Evolutionary conservation across 2,888 invertebrate species (phyloP), one percentile per base, ranked within the genome.

Genomic region (Lysandra bellargus): DNA sequence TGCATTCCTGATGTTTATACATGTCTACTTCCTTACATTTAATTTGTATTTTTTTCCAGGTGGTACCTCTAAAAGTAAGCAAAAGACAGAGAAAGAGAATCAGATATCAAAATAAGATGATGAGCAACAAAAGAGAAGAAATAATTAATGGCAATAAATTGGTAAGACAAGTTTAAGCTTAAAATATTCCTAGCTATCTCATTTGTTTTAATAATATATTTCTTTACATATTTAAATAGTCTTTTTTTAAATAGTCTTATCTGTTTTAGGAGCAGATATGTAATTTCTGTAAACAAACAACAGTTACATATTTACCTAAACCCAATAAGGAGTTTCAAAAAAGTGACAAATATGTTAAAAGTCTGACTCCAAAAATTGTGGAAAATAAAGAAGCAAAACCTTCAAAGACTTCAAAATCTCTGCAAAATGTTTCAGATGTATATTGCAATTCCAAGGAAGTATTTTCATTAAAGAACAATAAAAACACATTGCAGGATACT

Each of bases 381-480:
- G 49, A 80, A 7, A 72, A 30, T n/a, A 14, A 14, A 73, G 57
- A 69, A 23, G 60, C 73, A 40, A 79, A 60, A 57, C 49, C 57
- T 30, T 5, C 40, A 23, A 40, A 73, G 14, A 12, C 53, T 12
- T 4, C 40, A 2, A 78, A 44, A 60, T 33, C 30, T 7, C 60
- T 33, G 44, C 57, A 60, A 53, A 44, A 79, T 79, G 60, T 72
- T n/a, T 69, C 88, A 4, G 89, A 90, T 89, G 87, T 93, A 7
- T 94, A 94, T 83, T 85, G 87, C n/a, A 88, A 87, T 80, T 85
- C 92, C 74, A 86, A 87, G 81, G 89, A 92, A 84, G 87, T 91
- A 40, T 94, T 92, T 85, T 91, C 91, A 40, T 82, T 94, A 72
- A 86, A 86, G 60, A 92, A 91, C 83, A 87, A 90, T 57, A 87